Percentiles rank a stretch among this genome's conserved stretches.
These are phyloP conservation scores for Oryzias sinensis DNA, from an alignment of 2,797 vertebrate genomes.

Conservation along the genomic window DNA sequence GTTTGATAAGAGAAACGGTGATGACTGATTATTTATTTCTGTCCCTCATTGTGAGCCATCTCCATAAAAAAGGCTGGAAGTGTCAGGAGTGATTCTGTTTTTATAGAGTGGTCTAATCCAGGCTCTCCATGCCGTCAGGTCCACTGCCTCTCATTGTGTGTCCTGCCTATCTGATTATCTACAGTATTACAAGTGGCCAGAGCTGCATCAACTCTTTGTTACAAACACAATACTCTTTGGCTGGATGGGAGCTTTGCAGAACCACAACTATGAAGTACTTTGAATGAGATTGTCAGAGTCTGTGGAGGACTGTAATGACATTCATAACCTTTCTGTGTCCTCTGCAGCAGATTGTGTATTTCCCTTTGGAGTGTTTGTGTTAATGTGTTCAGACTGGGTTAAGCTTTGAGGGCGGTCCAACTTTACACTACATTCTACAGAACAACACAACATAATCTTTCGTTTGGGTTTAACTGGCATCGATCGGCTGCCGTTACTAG, in stretches of 20 bases:
- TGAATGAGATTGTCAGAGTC: slow-evolving; percentile 56
- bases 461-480: too few species aligned
- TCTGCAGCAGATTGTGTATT: slow-evolving; percentile 46
- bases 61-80: slow-evolving; percentile 60
- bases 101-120: slow-evolving; percentile 65
- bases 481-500: too few species aligned
- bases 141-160: slow-evolving; percentile 61
- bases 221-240: slow-evolving; percentile 40
- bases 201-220: slow-evolving; percentile 51
- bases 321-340: slow-evolving; percentile 61
- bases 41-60: slow-evolving; percentile 51
- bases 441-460: too few species aligned
- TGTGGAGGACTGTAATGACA: slow-evolving; percentile 61
- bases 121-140: slow-evolving; percentile 55
- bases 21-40: slow-evolving; percentile 44
- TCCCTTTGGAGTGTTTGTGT: slow-evolving; percentile 37
- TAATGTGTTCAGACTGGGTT: slow-evolving; percentile 15
- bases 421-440: slow-evolving; percentile 2
- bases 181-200: slow-evolving; percentile 54
- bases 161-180: slow-evolving; percentile 65
- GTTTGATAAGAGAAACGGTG: slow-evolving; percentile 68
- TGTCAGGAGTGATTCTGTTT: slow-evolving; percentile 61
- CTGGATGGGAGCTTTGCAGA: slow-evolving; percentile 46
- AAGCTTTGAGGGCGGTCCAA: slow-evolving; percentile 4
- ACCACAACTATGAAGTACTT: slow-evolving; percentile 50